Evolutionary conservation across 2,113 vertebrate species (phyloP).

Genomic region (Macquaria ambigua): DNA sequence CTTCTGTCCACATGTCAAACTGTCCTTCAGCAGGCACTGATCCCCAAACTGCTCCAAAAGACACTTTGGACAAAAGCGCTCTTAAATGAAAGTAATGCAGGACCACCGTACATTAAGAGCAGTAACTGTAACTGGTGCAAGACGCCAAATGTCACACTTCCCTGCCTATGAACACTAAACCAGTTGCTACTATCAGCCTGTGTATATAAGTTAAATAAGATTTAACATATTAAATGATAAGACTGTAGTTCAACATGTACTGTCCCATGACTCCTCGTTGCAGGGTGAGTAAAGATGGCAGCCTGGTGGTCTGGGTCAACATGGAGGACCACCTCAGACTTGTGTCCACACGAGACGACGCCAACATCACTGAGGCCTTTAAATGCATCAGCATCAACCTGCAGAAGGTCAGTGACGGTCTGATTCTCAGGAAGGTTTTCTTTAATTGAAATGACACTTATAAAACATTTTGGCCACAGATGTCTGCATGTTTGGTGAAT

Average conservation of each 20-base stretch:
- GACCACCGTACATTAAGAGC: neutral
- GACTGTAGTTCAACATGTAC: neutral
- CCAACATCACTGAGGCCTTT: slow-evolving; percentile 76
- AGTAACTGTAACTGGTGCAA: neutral
- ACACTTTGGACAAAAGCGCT: too few relatives aligned
- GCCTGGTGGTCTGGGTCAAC: slow-evolving; percentile 80
- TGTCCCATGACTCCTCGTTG: neutral
- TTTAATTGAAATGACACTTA: neutral
- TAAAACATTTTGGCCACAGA: neutral
- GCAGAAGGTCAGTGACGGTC: slow-evolving; percentile 65
- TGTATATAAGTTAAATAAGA: neutral
- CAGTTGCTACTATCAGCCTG: neutral
- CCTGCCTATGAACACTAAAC: neutral
- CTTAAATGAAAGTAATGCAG: too few relatives aligned
- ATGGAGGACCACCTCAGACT: slow-evolving; percentile 82
- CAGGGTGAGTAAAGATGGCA: slow-evolving; percentile 76
- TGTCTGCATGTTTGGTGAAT: neutral
- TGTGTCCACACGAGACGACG: slow-evolving; percentile 62
- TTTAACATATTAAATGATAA: too few relatives aligned
- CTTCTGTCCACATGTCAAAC: too few relatives aligned
- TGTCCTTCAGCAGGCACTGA: too few relatives aligned
- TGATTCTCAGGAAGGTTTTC: neutral
- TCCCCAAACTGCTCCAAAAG: neutral
- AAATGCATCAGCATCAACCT: slow-evolving; percentile 65
- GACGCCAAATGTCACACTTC: neutral